These are phyloP conservation scores for Laterallus jamaicensis DNA, from an alignment of 2,113 vertebrate genomes.

Conservation along the genomic window DNA sequence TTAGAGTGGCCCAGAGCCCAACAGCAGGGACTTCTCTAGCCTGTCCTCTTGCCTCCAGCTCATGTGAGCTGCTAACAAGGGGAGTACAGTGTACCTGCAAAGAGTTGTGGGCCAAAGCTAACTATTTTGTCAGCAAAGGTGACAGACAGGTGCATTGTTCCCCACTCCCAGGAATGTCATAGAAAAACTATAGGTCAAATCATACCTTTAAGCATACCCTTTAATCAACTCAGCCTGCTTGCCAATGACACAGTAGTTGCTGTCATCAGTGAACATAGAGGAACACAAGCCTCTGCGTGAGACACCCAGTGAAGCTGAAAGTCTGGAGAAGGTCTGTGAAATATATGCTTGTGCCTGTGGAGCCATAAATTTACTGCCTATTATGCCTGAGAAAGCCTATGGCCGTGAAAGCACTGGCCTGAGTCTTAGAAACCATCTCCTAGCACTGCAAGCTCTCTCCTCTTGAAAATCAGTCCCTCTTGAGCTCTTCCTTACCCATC, in stretches of 20 bases:
- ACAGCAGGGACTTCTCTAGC: background rate
- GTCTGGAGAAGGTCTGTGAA: background rate
- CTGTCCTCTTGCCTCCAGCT: background rate
- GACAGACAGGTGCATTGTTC: background rate
- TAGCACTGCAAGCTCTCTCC: background rate
- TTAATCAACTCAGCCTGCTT: background rate
- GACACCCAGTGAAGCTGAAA: background rate
- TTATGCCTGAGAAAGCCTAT: background rate
- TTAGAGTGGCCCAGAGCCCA: background rate
- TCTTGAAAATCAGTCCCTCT: background rate
- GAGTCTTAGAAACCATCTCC: background rate
- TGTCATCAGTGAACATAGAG: background rate
- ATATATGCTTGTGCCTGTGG: background rate
- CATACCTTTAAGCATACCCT: background rate
- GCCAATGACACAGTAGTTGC: background rate
- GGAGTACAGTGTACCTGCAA: background rate
- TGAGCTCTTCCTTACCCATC: background rate
- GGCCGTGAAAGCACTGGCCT: background rate
- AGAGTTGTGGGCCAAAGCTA: background rate
- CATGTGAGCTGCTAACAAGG: accelerated
- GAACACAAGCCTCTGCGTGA: background rate
- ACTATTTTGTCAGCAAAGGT: background rate
- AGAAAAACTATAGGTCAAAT: background rate
- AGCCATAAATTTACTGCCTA: background rate
- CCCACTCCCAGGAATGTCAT: background rate